Evolutionary conservation across 2,888 invertebrate species (phyloP).

Genomic region (Stenichneumon culpator): DNA sequence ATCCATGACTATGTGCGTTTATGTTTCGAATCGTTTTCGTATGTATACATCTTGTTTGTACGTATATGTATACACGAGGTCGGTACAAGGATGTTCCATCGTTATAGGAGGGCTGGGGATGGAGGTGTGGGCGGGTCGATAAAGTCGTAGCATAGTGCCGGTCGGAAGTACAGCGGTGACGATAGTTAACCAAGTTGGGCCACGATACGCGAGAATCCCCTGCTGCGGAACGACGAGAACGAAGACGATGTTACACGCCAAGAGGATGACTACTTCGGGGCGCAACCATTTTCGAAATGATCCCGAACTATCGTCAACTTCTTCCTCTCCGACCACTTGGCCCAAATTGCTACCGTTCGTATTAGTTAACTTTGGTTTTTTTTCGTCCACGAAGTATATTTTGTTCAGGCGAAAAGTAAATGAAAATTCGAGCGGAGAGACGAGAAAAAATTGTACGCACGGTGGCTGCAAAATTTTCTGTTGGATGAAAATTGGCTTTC

Average conservation of each 20-base stretch:
- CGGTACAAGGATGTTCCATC: not conserved
- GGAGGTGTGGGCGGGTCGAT: constrained; percentile 61
- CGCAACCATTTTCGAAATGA: constrained; percentile 26
- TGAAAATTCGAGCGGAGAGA: not conserved
- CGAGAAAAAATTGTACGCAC: not conserved
- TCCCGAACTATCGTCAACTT: not conserved
- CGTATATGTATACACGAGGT: not conserved
- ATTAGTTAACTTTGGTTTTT: not conserved
- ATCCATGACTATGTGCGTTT: constrained; percentile 11
- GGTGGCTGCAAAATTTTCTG: not conserved
- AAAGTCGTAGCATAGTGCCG: constrained; percentile 46
- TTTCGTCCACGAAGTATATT: not conserved
- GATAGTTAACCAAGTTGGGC: constrained; percentile 66
- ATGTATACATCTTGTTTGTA: constrained; percentile 8
- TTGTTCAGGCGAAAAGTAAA: not conserved
- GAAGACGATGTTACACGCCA: constrained; percentile 15
- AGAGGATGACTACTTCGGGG: constrained; percentile 11
- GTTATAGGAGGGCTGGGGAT: not conserved
- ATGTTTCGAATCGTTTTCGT: constrained; percentile 10
- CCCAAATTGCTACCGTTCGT: constrained; percentile 30
- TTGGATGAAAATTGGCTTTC: not conserved
- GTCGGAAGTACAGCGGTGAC: constrained; percentile 49
- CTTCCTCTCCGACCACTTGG: not conserved
- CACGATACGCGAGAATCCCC: constrained; percentile 26
- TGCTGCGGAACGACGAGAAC: constrained; percentile 37